Evolutionary conservation across 2,113 vertebrate genomes (phyloP).

Genomic region (Mormyrus lacerda): DNA sequence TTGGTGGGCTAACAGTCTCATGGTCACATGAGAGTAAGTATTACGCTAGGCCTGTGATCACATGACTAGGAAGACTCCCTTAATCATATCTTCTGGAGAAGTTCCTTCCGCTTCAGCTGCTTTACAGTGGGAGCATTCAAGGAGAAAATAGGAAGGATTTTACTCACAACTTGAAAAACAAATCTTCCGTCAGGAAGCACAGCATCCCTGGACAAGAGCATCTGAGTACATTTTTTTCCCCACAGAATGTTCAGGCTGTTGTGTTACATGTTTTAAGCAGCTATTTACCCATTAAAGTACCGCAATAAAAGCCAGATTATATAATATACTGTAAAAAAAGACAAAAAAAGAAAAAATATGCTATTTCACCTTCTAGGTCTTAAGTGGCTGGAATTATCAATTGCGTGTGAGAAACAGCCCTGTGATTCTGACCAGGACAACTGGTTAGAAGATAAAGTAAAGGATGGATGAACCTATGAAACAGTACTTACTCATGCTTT

Average conservation of each 20-base stretch:
- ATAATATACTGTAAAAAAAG: background rate
- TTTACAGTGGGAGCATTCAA: background rate
- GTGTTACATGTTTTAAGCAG: background rate
- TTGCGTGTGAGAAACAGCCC: background rate
- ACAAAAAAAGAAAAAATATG: too few relatives aligned
- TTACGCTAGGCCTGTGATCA: background rate
- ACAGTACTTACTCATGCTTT: background rate
- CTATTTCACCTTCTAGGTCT: background rate
- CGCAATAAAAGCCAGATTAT: background rate
- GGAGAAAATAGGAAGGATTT: constrained; percentile 13
- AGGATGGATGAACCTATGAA: background rate
- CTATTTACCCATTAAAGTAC: background rate
- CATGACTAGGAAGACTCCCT: background rate
- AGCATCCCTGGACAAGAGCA: background rate
- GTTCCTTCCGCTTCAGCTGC: background rate
- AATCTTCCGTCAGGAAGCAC: background rate
- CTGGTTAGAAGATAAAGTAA: background rate
- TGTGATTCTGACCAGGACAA: background rate
- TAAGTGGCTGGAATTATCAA: background rate
- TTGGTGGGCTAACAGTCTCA: background rate
- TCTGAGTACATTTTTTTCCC: background rate
- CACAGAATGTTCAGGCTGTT: background rate
- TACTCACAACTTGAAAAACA: background rate
- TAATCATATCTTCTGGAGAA: background rate
- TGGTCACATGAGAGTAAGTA: background rate